phyloP scores from a whole-genome alignment of 2,113 vertebrate species.

The Entomyzon cyanotis region DNA sequence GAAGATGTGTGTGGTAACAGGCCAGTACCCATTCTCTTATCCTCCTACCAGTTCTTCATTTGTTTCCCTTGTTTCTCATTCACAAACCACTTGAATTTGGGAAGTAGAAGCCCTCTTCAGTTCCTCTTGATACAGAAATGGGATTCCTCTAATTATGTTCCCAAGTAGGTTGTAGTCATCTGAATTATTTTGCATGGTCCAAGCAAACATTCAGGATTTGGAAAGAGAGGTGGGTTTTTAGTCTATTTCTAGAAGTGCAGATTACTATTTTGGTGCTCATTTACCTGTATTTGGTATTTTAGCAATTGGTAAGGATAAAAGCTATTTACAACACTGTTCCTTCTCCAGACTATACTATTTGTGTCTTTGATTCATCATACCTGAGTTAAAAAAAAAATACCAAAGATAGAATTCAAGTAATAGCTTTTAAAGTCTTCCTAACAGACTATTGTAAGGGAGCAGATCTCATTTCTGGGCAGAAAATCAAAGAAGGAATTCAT shows the following conservation, averaged over 20 bases:
- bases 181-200: background rate
- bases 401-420: background rate
- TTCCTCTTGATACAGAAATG: background rate
- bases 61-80: background rate
- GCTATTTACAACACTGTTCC: background rate
- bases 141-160: background rate
- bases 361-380: background rate
- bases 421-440: background rate
- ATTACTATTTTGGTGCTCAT: background rate
- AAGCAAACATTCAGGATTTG: background rate
- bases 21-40: constrained; percentile 38
- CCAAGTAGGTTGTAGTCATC: background rate
- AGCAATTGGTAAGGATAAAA: background rate
- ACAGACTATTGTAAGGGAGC: background rate
- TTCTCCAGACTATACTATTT: background rate
- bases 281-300: background rate
- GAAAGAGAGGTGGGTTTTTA: background rate
- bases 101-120: background rate
- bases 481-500: background rate
- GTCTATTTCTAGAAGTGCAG: background rate
- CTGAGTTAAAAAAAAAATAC: background rate
- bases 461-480: background rate
- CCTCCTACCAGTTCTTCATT: background rate
- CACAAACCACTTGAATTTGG: background rate
- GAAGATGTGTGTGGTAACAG: constrained; percentile 72